Evolutionary conservation across 2,113 vertebrate species (phyloP), one percentile per base, ranked within the genome.

Genomic region (Fregetta grallaria): DNA sequence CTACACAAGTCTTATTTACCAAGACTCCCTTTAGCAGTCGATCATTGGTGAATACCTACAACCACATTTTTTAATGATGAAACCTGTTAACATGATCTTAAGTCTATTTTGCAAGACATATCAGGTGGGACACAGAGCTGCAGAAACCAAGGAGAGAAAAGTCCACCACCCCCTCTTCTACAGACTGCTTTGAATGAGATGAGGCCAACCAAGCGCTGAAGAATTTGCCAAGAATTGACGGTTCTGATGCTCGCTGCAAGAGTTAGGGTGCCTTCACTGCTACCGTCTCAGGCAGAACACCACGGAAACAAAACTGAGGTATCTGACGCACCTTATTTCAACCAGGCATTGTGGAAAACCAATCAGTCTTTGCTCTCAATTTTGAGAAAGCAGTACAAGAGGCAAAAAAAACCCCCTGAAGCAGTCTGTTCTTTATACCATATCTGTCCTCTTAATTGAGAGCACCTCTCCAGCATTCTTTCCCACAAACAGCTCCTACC

Each of bases 161-260:
- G 17, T 2, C 26, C 12, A 7, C 26, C 29, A 19, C 4, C 15
- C 34, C 6, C 18, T 73, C 20, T 49, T 70, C 29, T 38, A 23
- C 3, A 50, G 8, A 6, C 15, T 36, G 20, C 26, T 92, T 18
- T 21, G 29, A 50, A 63, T 20, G 18, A 70, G 36, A 22, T 4
- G 10, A 4, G 15, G n/a, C 9, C 52, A 45, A 47, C 4, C 1
- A 1, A 18, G 27, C 0, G 0, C 52, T n/a, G 11, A 73, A 49
- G 66, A 75, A 66, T 10, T 36, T 16, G 11, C 36, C 36, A 42
- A 56, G 27, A 92, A 70, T 0, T 25, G 25, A 53, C 5, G 22
- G 47, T 38, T 50, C 22, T 17, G 34, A 36, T 7, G 29, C 10
- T 7, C 15, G 9, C 42, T 10, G 5, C 0, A 0, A 49, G 29